Percentiles rank a stretch among this genome's conserved stretches.
Conservation (phyloP, 2,113 vertebrate species). For the Melanerpes aurifrons region DNA sequence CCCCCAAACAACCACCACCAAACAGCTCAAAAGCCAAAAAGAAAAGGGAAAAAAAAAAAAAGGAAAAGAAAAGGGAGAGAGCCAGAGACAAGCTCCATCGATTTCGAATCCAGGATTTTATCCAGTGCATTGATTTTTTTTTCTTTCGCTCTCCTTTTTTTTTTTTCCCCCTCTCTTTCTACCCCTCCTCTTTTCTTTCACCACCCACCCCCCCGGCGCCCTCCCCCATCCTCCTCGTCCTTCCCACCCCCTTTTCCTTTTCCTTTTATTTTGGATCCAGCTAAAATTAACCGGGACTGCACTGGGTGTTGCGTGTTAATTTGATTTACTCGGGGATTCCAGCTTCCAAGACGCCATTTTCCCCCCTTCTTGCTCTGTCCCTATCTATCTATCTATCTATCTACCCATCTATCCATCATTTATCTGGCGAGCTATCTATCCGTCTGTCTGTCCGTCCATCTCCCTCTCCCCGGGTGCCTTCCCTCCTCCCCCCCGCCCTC, state of each 20-base stretch:
- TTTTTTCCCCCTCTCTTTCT: too few relatives aligned
- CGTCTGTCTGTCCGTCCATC: not conserved
- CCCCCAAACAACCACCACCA: not conserved
- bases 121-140: not conserved
- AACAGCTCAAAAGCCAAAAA: not conserved
- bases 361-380: conserved; percentile 48
- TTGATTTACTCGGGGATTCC: conserved; percentile 74
- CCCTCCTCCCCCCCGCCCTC: conserved; percentile 19
- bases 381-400: conserved; percentile 12
- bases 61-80: not conserved
- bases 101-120: conserved; percentile 32
- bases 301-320: conserved; percentile 60
- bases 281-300: conserved; percentile 69
- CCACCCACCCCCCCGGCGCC: too few relatives aligned
- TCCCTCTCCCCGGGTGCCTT: conserved; percentile 50
- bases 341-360: conserved; percentile 76
- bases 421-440: too few relatives aligned
- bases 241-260: not conserved
- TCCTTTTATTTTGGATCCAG: conserved; percentile 30
- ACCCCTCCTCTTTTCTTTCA: not conserved
- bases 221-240: too few relatives aligned
- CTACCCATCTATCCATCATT: too few relatives aligned
- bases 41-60: not conserved
- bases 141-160: not conserved
- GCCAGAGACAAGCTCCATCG: not conserved